Percentiles rank a stretch among this genome's conserved stretches.
Conservation (phyloP, 2,113 vertebrate genomes). For the Cyanistes caeruleus region DNA sequence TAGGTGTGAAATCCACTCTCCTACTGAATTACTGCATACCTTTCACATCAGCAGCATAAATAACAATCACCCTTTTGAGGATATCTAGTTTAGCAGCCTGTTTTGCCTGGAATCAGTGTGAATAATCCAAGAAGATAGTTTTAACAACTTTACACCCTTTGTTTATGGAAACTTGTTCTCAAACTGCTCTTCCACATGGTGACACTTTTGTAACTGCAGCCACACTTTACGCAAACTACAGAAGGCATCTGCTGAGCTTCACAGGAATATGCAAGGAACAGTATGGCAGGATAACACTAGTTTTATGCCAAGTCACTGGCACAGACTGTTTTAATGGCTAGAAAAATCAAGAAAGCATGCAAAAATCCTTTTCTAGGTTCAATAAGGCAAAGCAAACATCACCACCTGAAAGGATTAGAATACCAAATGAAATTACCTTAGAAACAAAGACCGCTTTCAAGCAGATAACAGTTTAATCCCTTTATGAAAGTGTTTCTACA, state of each 20-base stretch:
- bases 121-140: not conserved
- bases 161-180: not conserved
- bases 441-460: constrained; percentile 31
- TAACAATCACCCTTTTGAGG: not conserved
- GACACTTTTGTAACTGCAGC: not conserved
- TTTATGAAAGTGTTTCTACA: not conserved
- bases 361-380: constrained; percentile 6
- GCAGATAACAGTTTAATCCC: not conserved
- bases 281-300: not conserved
- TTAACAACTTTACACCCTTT: not conserved
- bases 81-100: not conserved
- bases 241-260: not conserved
- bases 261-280: not conserved
- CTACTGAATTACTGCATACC: not conserved
- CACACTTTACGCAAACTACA: not conserved
- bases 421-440: constrained; percentile 3
- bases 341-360: not conserved
- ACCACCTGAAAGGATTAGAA: constrained; percentile 24
- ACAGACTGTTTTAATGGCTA: not conserved
- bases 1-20: not conserved
- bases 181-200: not conserved
- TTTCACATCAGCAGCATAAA: not conserved
- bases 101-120: not conserved
- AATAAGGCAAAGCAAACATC: constrained; percentile 13
- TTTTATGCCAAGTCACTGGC: not conserved